phyloP scores from a whole-genome alignment of 2,888 invertebrate genomes.

The Mesoligia furuncula region DNA sequence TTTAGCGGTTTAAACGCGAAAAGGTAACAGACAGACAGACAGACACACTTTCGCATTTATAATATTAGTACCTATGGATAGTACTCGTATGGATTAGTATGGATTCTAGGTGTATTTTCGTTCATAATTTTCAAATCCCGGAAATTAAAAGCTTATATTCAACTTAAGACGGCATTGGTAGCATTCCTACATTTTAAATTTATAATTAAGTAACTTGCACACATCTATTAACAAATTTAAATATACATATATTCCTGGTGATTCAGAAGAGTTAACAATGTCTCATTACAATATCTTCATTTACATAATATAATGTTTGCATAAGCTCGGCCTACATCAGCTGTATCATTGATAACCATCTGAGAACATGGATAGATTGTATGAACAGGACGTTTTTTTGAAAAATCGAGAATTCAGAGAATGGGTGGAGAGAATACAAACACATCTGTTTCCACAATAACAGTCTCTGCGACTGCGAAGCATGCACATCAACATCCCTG shows the following conservation, averaged over 20 bases:
- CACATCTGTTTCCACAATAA: not conserved
- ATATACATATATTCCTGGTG: slow-evolving; percentile 28
- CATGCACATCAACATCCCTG: not conserved
- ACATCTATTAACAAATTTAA: slow-evolving; percentile 13
- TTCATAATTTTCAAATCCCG: not conserved
- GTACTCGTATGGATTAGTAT: too few species aligned
- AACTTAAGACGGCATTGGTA: slow-evolving; percentile 25
- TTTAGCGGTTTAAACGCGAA: too few species aligned
- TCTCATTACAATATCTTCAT: slow-evolving; percentile 37
- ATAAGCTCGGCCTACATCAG: slow-evolving; percentile 39
- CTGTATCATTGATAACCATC: slow-evolving; percentile 31
- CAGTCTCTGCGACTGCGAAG: not conserved
- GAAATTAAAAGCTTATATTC: slow-evolving; percentile 15
- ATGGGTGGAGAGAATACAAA: not conserved
- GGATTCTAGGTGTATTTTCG: not conserved
- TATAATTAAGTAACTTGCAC: slow-evolving; percentile 43
- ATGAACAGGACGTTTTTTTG: not conserved
- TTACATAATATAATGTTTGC: slow-evolving; percentile 31
- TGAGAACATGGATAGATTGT: not conserved
- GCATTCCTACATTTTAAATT: slow-evolving; percentile 28
- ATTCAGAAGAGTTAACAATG: slow-evolving; percentile 38
- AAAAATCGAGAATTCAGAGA: not conserved
- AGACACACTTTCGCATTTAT: too few species aligned
- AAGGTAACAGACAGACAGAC: too few species aligned
- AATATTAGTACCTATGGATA: too few species aligned